Percentiles rank a stretch among this genome's conserved stretches.
phyloP scores from a whole-genome alignment of 1,140 invertebrate genomes.

The Cyphomyrmex costatus region DNA sequence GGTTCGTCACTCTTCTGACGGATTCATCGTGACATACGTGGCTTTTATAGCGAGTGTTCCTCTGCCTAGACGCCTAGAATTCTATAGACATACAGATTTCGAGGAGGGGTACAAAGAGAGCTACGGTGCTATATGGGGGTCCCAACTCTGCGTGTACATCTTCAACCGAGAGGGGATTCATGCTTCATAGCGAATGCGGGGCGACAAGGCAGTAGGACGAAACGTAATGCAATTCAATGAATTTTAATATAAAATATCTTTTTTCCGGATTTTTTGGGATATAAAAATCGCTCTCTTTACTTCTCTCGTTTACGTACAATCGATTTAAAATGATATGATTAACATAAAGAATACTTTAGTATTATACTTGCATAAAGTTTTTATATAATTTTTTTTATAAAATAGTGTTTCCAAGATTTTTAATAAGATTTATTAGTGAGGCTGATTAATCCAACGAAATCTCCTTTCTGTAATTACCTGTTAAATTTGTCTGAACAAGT shows the following conservation, averaged over 20 bases:
- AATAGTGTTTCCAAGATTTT: background rate
- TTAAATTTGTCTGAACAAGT: background rate
- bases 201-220: background rate
- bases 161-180: conserved; percentile 62
- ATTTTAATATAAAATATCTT: background rate
- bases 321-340: background rate
- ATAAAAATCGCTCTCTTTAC: background rate
- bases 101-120: conserved; percentile 70
- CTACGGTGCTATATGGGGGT: conserved; percentile 68
- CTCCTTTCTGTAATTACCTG: background rate
- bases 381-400: background rate
- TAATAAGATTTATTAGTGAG: background rate
- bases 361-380: background rate
- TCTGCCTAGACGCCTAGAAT: conserved; percentile 67
- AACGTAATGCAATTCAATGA: conserved; percentile 3
- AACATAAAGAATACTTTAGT: background rate
- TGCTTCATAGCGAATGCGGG: conserved; percentile 40
- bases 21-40: conserved; percentile 70
- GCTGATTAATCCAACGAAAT: background rate
- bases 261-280: background rate
- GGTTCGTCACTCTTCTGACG: conserved; percentile 78
- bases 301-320: background rate
- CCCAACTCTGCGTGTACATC: conserved; percentile 62
- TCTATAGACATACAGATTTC: conserved; percentile 68
- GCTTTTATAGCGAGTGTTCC: conserved; percentile 79